These are phyloP conservation scores for Tretioscincus oriximinensis DNA, from an alignment of 2,113 vertebrate genomes.

Conservation along the genomic window DNA sequence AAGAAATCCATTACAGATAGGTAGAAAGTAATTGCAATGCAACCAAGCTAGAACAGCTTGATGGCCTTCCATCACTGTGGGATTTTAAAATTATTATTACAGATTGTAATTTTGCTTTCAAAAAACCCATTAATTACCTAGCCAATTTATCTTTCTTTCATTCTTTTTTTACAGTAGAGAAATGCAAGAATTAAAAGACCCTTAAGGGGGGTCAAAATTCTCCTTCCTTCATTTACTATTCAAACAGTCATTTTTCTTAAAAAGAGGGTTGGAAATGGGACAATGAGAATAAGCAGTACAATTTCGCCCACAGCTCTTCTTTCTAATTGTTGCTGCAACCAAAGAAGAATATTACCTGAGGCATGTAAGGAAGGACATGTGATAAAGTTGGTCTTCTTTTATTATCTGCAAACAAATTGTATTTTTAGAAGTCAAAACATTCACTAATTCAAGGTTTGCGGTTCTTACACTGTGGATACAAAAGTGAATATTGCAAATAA, in stretches of 20 bases:
- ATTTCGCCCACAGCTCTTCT: not conserved
- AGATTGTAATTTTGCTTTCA: slow-evolving; percentile 2
- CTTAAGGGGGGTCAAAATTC: slow-evolving; percentile 13
- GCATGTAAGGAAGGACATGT: slow-evolving; percentile 33
- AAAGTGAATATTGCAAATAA: too few species aligned
- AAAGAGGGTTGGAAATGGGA: slow-evolving; percentile 8
- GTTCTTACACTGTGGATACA: too few species aligned
- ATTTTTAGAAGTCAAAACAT: slow-evolving; percentile 30
- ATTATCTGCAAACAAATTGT: slow-evolving; percentile 48
- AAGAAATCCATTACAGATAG: not conserved
- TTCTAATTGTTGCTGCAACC: slow-evolving; percentile 28
- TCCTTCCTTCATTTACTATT: slow-evolving; percentile 49
- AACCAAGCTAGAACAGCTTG: not conserved
- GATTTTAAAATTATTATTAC: not conserved
- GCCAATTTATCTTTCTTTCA: not conserved
- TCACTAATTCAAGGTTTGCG: not conserved
- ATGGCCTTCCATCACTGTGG: not conserved
- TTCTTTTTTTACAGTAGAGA: not conserved
- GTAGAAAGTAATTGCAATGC: not conserved
- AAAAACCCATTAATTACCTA: not conserved
- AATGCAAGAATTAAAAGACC: not conserved
- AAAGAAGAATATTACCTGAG: slow-evolving; percentile 55
- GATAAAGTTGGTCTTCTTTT: slow-evolving; percentile 60
- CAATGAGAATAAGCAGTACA: slow-evolving; percentile 1
- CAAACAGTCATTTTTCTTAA: slow-evolving; percentile 48